Percentiles rank a stretch among this genome's conserved stretches.
phyloP scores from a whole-genome alignment of 2,797 vertebrate genomes.

The Liparis tanakae region DNA sequence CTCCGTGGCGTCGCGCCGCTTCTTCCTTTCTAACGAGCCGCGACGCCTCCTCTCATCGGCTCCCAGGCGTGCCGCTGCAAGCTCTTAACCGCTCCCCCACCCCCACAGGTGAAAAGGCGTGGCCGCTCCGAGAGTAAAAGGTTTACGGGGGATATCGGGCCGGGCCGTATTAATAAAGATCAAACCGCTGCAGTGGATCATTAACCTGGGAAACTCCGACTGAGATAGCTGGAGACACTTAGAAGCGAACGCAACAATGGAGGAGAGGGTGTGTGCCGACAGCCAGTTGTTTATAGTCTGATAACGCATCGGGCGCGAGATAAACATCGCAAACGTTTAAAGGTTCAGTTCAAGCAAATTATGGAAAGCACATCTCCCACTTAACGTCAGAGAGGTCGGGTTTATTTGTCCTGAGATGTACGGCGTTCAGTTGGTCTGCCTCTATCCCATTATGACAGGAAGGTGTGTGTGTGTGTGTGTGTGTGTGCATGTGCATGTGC shows the following conservation, averaged over 20 bases:
- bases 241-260: constrained; percentile 36
- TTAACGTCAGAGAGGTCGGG: not conserved
- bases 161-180: constrained; percentile 78
- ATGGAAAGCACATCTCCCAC: constrained; percentile 2
- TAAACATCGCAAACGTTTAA: constrained; percentile 38
- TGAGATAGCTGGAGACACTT: constrained; percentile 57
- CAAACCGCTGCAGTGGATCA: constrained; percentile 81
- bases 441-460: not conserved
- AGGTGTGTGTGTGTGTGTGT: too few relatives aligned
- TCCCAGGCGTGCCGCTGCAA: constrained; percentile 56
- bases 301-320: constrained; percentile 42
- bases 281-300: constrained; percentile 50
- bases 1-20: constrained; percentile 62
- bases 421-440: not conserved
- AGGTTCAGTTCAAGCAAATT: constrained; percentile 26
- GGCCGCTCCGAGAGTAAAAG: constrained; percentile 30
- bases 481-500: too few relatives aligned
- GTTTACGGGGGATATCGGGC: constrained; percentile 75
- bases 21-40: constrained; percentile 60
- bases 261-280: constrained; percentile 54
- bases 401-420: not conserved
- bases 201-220: constrained; percentile 80
- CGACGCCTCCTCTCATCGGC: constrained; percentile 68
- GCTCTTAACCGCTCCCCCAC: constrained; percentile 66
- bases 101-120: constrained; percentile 59